These are phyloP conservation scores for Trichomycterus rosablanca DNA, from an alignment of 2,113 vertebrate species.

Conservation along the genomic window DNA sequence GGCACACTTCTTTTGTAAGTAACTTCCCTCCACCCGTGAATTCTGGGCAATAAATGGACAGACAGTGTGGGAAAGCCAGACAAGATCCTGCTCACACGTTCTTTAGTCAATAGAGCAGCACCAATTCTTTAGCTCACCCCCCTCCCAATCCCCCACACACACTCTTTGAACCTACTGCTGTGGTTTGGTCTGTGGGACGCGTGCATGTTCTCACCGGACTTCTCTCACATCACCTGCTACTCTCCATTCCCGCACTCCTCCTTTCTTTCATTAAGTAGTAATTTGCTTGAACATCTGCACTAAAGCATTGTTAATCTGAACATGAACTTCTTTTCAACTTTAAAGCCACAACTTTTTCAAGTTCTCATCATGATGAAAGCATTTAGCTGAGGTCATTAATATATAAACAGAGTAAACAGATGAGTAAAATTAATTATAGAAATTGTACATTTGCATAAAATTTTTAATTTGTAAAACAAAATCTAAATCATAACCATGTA, in stretches of 20 bases:
- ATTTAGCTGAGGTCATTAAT: too few species aligned
- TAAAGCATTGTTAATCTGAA: neutral
- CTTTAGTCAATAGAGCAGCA: conserved; percentile 51
- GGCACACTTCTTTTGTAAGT: conserved; percentile 63
- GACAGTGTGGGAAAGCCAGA: conserved; percentile 61
- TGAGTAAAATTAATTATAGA: too few species aligned
- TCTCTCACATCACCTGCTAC: conserved; percentile 37
- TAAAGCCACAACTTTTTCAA: neutral
- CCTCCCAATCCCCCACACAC: conserved; percentile 25
- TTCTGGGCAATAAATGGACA: conserved; percentile 55
- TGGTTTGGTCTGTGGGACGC: conserved; percentile 47
- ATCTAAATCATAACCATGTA: too few species aligned
- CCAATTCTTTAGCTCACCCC: too few species aligned
- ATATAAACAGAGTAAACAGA: too few species aligned
- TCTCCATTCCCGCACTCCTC: neutral
- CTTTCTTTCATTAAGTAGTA: neutral
- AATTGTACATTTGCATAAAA: too few species aligned
- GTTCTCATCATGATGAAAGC: neutral
- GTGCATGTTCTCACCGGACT: conserved; percentile 43
- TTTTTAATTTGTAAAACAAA: too few species aligned
- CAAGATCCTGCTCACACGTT: conserved; percentile 57
- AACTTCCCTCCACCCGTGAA: conserved; percentile 38
- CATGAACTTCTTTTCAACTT: conserved; percentile 1
- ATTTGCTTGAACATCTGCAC: conserved; percentile 41
- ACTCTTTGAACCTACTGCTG: conserved; percentile 49